Conservation (phyloP, 2,888 invertebrate genomes). For the Netelia inedita region DNA sequence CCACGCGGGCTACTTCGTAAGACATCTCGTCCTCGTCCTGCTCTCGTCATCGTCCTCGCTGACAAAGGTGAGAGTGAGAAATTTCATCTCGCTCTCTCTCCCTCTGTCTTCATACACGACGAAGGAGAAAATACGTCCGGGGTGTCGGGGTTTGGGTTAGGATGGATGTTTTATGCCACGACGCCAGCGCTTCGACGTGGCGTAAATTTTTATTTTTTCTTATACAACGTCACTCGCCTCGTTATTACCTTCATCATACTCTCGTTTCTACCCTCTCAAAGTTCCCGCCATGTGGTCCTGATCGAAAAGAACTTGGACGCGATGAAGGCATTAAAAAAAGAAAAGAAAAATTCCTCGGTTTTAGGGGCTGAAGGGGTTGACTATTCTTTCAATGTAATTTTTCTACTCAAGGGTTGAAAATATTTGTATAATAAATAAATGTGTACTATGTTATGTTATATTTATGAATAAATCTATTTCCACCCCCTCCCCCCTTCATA, state of each 20-base stretch:
- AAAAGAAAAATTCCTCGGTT: background rate
- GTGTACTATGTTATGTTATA: too few relatives aligned
- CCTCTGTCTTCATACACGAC: constrained; percentile 14
- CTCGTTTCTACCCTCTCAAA: constrained; percentile 45
- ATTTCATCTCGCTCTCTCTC: constrained; percentile 8
- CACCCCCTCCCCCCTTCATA: too few relatives aligned
- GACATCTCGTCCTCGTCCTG: constrained; percentile 52
- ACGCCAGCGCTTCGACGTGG: constrained; percentile 47
- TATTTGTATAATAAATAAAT: too few relatives aligned
- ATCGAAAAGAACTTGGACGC: constrained; percentile 3
- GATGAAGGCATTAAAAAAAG: background rate
- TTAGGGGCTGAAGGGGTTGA: too few relatives aligned
- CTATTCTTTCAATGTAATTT: too few relatives aligned
- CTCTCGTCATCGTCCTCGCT: constrained; percentile 43
- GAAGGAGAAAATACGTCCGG: constrained; percentile 56
- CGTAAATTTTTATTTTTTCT: constrained; percentile 66
- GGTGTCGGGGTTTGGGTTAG: constrained; percentile 47
- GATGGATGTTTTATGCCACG: constrained; percentile 67
- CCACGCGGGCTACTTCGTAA: constrained; percentile 40
- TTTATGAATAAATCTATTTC: too few relatives aligned
- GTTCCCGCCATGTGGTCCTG: background rate
- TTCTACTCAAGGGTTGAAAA: too few relatives aligned
- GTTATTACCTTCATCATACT: constrained; percentile 61
- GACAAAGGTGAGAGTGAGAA: constrained; percentile 48
- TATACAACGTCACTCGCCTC: constrained; percentile 55